Percentiles rank a stretch among this genome's conserved stretches.
Evolutionary conservation across 2,113 vertebrate genomes (phyloP).

Genomic region (Galemys pyrenaicus): DNA sequence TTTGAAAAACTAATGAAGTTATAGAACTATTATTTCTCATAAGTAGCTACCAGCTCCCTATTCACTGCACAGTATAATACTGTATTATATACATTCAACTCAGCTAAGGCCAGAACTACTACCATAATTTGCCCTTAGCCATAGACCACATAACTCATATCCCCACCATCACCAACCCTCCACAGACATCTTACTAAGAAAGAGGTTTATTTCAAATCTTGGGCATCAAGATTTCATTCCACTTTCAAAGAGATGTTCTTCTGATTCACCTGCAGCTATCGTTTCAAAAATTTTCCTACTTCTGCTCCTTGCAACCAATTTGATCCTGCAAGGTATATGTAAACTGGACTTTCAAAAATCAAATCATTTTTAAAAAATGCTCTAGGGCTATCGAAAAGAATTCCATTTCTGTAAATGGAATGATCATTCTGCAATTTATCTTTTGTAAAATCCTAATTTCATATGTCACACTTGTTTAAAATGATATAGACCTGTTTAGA

Average conservation of each 20-base stretch:
- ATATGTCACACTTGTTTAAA: slow-evolving; percentile 45
- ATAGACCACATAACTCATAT: accelerated
- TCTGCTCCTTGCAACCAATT: not conserved
- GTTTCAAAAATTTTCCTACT: slow-evolving; percentile 34
- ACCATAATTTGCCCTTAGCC: not conserved
- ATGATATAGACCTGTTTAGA: slow-evolving; percentile 12
- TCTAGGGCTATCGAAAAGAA: slow-evolving; percentile 12
- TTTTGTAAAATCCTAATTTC: slow-evolving; percentile 51
- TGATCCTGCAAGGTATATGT: slow-evolving; percentile 32
- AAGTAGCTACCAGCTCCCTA: slow-evolving; percentile 41
- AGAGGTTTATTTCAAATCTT: not conserved
- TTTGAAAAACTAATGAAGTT: slow-evolving; percentile 70
- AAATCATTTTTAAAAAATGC: slow-evolving; percentile 26
- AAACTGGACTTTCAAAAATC: slow-evolving; percentile 42
- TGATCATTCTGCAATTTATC: slow-evolving; percentile 36
- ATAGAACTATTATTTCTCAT: slow-evolving; percentile 50
- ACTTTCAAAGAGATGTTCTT: slow-evolving; percentile 30
- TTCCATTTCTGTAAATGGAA: slow-evolving; percentile 42
- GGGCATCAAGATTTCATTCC: not conserved
- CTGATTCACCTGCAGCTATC: not conserved
- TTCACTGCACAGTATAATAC: not conserved
- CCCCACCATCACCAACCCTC: too few relatives aligned
- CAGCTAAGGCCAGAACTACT: not conserved
- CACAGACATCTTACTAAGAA: not conserved
- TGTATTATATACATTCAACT: not conserved